These are phyloP conservation scores for Leptothorax acervorum DNA, from an alignment of 2,888 invertebrate species.

Conservation along the genomic window DNA sequence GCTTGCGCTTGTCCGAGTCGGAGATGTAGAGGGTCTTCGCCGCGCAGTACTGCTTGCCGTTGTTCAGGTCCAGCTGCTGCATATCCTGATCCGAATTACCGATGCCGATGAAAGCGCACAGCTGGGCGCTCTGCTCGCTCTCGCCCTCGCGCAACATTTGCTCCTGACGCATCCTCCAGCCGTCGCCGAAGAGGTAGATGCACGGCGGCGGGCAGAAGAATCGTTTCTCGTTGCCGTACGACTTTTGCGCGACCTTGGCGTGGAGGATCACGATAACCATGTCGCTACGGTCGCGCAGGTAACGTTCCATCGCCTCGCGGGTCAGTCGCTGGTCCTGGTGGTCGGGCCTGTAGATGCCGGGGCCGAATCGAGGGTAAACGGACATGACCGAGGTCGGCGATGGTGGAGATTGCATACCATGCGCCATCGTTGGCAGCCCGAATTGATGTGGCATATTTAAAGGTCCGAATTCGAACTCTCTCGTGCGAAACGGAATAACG, in stretches of 20 bases:
- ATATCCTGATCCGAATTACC: slow-evolving; percentile 99
- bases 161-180: slow-evolving; percentile 98
- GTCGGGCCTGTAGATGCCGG: slow-evolving; percentile 89
- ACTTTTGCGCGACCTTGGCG: slow-evolving; percentile 99
- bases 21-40: slow-evolving; percentile 99
- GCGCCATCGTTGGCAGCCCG: slow-evolving; percentile 90
- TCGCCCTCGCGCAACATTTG: slow-evolving; percentile 96
- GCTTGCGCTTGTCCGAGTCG: slow-evolving; percentile 99
- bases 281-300: slow-evolving; percentile 96
- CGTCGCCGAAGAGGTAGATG: slow-evolving; percentile 99
- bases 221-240: slow-evolving; percentile 99
- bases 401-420: slow-evolving; percentile 93
- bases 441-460: slow-evolving; percentile 93
- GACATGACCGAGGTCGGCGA: slow-evolving; percentile 87
- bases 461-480: slow-evolving; percentile 31
- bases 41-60: slow-evolving; percentile 99
- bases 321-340: slow-evolving; percentile 94
- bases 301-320: slow-evolving; percentile 98
- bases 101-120: slow-evolving; percentile 99
- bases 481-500: slow-evolving; percentile 36
- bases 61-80: slow-evolving; percentile 98
- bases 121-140: slow-evolving; percentile 95
- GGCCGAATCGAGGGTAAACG: slow-evolving; percentile 89
- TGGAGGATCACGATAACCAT: slow-evolving; percentile 99
- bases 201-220: slow-evolving; percentile 99